These are phyloP conservation scores for Nerophis lumbriciformis DNA, from an alignment of 2,113 vertebrate genomes.

Conservation along the genomic window DNA sequence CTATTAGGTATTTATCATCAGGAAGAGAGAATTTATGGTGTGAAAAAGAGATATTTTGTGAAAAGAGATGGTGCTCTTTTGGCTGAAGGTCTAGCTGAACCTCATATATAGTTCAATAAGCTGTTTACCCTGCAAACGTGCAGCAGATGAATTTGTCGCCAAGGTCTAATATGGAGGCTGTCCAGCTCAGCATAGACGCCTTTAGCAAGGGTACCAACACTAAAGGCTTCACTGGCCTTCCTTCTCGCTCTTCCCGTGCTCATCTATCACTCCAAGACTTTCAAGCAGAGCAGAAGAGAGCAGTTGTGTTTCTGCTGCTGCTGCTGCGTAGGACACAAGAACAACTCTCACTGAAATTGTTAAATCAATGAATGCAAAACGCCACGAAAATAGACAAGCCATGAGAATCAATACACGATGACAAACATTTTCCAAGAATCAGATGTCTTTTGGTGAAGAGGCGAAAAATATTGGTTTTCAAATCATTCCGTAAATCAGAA, in stretches of 20 bases:
- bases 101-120: slow-evolving; percentile 32
- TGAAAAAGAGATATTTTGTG: slow-evolving; percentile 4
- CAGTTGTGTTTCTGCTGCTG: slow-evolving; percentile 26
- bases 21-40: slow-evolving; percentile 16
- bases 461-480: not conserved
- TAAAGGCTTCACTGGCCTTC: slow-evolving; percentile 26
- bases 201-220: slow-evolving; percentile 50
- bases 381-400: not conserved
- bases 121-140: slow-evolving; percentile 57
- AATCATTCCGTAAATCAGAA: not conserved
- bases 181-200: slow-evolving; percentile 47
- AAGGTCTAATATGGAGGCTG: slow-evolving; percentile 39
- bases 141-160: slow-evolving; percentile 53
- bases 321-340: slow-evolving; percentile 25
- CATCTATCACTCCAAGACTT: slow-evolving; percentile 18
- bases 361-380: slow-evolving; percentile 14
- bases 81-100: slow-evolving; percentile 18
- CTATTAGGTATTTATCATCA: slow-evolving; percentile 25
- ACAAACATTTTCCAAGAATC: slow-evolving; percentile 5
- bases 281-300: slow-evolving; percentile 28
- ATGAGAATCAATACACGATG: not conserved
- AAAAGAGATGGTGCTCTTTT: slow-evolving; percentile 6
- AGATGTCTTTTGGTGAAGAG: not conserved
- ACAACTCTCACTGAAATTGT: slow-evolving; percentile 14
- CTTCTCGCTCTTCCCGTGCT: slow-evolving; percentile 10